Conservation (phyloP, 2,888 invertebrate genomes). For the Thyatira batis region DNA sequence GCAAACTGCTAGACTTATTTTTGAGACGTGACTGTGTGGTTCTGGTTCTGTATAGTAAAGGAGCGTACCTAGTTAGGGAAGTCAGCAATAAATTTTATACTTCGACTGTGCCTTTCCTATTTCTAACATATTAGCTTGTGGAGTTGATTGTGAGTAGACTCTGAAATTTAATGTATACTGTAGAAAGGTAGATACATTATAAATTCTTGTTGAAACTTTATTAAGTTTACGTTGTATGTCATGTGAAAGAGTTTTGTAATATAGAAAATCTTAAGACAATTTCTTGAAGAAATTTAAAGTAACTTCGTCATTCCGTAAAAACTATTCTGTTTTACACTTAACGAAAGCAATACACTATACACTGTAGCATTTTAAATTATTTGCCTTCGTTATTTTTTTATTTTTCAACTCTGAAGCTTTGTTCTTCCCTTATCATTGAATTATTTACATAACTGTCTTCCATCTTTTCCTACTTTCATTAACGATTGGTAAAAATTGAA, state of each 20-base stretch:
- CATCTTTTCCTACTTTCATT: constrained; percentile 46
- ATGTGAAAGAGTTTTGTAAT: constrained; percentile 45
- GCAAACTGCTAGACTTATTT: constrained; percentile 36
- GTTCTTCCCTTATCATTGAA: constrained; percentile 28
- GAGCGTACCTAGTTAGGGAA: constrained; percentile 71
- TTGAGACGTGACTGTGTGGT: constrained; percentile 40
- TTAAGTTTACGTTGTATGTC: constrained; percentile 52
- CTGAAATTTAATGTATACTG: constrained; percentile 70
- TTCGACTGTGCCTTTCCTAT: constrained; percentile 83
- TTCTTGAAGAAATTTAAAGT: constrained; percentile 39
- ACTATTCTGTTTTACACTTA: constrained; percentile 40
- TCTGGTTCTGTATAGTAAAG: constrained; percentile 50
- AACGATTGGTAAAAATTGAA: constrained; percentile 35
- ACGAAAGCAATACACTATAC: constrained; percentile 30
- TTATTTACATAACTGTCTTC: constrained; percentile 61
- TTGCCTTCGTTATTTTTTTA: constrained; percentile 32
- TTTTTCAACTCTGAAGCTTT: constrained; percentile 11
- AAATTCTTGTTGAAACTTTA: constrained; percentile 58
- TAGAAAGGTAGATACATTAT: constrained; percentile 57
- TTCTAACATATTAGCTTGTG: constrained; percentile 80
- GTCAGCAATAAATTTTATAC: constrained; percentile 82
- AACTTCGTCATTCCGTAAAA: constrained; percentile 57
- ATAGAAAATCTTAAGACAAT: constrained; percentile 34
- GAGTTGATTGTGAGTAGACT: constrained; percentile 67
- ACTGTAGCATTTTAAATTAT: constrained; percentile 43